phyloP scores from a whole-genome alignment of 1,140 invertebrate species.

The Drosophila nigromelanica region DNA sequence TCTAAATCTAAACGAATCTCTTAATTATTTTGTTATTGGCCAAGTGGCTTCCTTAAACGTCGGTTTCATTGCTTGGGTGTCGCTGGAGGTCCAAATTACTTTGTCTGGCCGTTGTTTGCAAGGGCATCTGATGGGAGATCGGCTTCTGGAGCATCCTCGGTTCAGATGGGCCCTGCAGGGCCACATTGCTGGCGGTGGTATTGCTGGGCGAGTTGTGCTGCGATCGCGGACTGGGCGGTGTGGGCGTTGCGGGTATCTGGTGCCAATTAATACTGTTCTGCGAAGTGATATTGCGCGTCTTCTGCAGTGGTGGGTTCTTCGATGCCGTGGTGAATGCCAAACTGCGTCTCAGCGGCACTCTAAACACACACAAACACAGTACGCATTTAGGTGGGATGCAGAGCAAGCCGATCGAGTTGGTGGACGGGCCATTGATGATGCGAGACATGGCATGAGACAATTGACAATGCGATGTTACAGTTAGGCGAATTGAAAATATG shows the following conservation, averaged over 20 bases:
- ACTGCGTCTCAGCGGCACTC: constrained; percentile 87
- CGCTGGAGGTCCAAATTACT: constrained; percentile 38
- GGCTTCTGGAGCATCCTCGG: constrained; percentile 61
- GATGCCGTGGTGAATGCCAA: constrained; percentile 86
- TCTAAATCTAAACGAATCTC: constrained; percentile 18
- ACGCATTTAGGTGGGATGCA: constrained; percentile 45
- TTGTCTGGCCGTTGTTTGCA: constrained; percentile 44
- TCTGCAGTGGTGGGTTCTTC: constrained; percentile 90
- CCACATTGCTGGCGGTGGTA: not conserved
- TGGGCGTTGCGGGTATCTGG: constrained; percentile 76
- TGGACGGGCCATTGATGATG: constrained; percentile 5
- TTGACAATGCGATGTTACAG: constrained; percentile 17
- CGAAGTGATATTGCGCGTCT: constrained; percentile 86
- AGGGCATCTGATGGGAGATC: constrained; percentile 60
- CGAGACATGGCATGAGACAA: constrained; percentile 11
- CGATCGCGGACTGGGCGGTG: constrained; percentile 70
- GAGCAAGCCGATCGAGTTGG: constrained; percentile 10
- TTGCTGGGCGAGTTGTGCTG: constrained; percentile 59
- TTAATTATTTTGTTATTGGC: constrained; percentile 9
- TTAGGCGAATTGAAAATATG: constrained; percentile 13
- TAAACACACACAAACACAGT: constrained; percentile 48
- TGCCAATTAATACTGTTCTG: constrained; percentile 84
- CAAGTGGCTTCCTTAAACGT: constrained; percentile 48
- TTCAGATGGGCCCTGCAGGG: constrained; percentile 35
- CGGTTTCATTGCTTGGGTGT: constrained; percentile 66